Base-by-base conservation (phyloP, 2,797 vertebrate genomes). In the Tenualosa thibaudeaui region DNA sequence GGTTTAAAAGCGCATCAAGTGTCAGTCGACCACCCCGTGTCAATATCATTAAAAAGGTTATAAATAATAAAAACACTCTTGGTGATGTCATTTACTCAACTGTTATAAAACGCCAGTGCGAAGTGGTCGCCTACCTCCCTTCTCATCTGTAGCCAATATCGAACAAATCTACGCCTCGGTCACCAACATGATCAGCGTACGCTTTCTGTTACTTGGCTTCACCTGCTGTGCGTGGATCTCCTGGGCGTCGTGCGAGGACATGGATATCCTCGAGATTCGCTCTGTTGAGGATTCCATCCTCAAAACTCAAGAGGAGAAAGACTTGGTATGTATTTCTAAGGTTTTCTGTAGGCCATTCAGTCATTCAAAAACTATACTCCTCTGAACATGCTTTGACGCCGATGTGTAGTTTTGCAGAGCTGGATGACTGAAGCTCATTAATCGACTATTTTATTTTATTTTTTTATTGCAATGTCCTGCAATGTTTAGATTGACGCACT, bases 241-340 rank as follows among this genome's bases (percentile, higher is more conserved):
- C 85, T 85, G 90, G 4, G 92, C 88, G 8, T 37, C 81, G 0
- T 86, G 92, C 0, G 94, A 96, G 0, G 95, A 95, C 1, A 90
- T 90, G 0, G 95, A 95, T 1, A 90, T 90, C 0, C 60, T 92
- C 40, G 95, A 94, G 88, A 91, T 93, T n/a, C 93, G 91, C 83
- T 93, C 94, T 0, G 5, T 89, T 7, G 92, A 94, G 37, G 94
- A 91, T 86, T 83, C 90, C 65, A 40, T 71, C 0, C 83, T 93
- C 9, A 95, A 95, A 82, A 93, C 90, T 24, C 96, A 90, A 46
- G 96, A 96, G 85, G 96, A 96, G 84, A 95, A 93, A 60, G 96
- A 96, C 26, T 93, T 97, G 96, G 97, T 97, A 88, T 95, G 94
- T 5, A 26, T 51, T 2, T 0, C 15, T 75, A 15, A 40, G 6